Conservation (phyloP, 2,797 vertebrate species). For the Tamandua tetradactyla region DNA sequence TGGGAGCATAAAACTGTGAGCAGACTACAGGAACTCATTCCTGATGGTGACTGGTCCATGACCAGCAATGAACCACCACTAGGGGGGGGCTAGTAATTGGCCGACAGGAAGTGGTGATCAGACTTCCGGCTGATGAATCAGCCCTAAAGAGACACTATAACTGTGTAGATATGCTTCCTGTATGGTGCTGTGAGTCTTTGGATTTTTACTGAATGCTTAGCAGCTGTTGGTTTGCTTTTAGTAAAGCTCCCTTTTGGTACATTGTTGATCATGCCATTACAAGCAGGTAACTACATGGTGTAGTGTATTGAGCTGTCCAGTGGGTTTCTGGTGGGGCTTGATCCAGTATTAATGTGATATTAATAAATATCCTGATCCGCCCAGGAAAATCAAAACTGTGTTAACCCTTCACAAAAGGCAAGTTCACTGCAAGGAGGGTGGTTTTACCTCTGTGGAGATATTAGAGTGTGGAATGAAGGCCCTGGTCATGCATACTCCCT, state of each 20-base stretch:
- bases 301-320: neutral
- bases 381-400: neutral
- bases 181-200: neutral
- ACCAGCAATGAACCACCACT: neutral
- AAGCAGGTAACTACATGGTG: neutral
- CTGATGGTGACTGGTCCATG: neutral
- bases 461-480: neutral
- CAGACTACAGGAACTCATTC: neutral
- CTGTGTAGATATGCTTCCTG: neutral
- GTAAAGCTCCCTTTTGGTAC: neutral
- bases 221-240: constrained; percentile 12
- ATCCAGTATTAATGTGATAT: neutral
- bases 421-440: neutral
- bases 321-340: neutral
- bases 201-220: neutral
- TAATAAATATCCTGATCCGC: neutral
- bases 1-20: neutral
- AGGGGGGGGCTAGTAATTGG: neutral
- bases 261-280: neutral
- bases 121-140: neutral
- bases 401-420: too few species aligned
- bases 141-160: neutral
- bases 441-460: neutral
- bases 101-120: neutral
- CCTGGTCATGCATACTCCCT: too few species aligned